Evolutionary conservation across 2,888 invertebrate species (phyloP).

Genomic region (Steromphala cineraria): DNA sequence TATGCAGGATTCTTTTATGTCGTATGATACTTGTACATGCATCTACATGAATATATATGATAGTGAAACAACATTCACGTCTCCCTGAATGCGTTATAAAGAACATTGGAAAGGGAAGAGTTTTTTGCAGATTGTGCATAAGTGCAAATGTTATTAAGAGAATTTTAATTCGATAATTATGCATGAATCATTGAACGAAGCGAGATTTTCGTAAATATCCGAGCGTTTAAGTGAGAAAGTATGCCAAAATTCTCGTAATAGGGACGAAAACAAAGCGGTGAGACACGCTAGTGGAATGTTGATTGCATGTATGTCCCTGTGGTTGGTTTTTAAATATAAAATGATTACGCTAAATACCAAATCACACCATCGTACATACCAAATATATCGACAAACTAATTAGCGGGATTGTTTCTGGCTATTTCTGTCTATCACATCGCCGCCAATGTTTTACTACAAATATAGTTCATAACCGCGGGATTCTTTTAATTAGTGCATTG

Average conservation of each 20-base stretch:
- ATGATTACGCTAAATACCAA: slow-evolving; percentile 5
- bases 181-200: neutral
- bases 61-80: no score
- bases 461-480: no score
- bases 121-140: no score
- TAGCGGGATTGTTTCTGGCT: neutral
- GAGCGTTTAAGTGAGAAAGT: neutral
- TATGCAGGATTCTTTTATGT: no score
- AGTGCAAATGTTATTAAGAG: no score
- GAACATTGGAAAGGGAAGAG: no score
- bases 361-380: neutral
- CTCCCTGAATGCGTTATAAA: no score
- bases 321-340: neutral
- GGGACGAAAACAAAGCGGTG: neutral
- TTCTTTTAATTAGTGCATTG: no score
- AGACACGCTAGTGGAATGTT: neutral
- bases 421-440: neutral
- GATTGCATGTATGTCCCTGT: neutral
- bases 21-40: no score
- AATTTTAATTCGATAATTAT: no score
- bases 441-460: no score
- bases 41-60: no score
- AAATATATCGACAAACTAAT: slow-evolving; percentile 7
- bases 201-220: neutral
- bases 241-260: neutral